Evolutionary conservation across 2,888 invertebrate genomes (phyloP), one percentile per base, ranked within the genome.

Genomic region (Nomada fabriciana): DNA sequence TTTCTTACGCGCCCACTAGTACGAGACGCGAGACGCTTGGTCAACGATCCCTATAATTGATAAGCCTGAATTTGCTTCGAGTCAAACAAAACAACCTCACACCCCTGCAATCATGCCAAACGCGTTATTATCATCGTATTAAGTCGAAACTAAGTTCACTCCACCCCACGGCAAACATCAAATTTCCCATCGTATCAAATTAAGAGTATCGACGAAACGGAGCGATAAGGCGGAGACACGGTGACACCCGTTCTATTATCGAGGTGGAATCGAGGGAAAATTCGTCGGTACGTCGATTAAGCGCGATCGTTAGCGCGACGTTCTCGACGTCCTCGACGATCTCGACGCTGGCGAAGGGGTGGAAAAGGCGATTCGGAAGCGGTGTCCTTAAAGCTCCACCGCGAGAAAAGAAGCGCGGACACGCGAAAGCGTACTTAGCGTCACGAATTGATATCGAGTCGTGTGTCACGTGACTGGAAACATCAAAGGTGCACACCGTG

Each of bases 381-480:
- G 68, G 78, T 82, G 86, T 88, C 88, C 86, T 86, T 88, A 88
- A 73, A 82, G 71, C 81, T 70, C 68, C 68, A 63, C 73, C 65
- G 69, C 76, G 88, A 83, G 76, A 72, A 82, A 77, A 80, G 82
- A 81, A 80, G 80, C 78, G 70, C 57, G 80, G 81, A 81, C 93
- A 93, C 93, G 93, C 93, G 91, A 93, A 92, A 82, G 80, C 79
- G 89, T 89, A 93, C 89, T 93, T 93, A 93, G 92, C 91, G 87
- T 90, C 90, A 85, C 86, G 91, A 90, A 91, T 90, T 90, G 90
- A 89, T 90, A 90, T 90, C 87, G 88, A 84, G 79, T 80, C 82
- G 68, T 82, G 81, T 74, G 82, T 91, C 91, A 91, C 92, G 92
- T 92, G 91, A 91, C 89, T 87, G 84, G 85, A 87, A 90, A 91